phyloP scores from a whole-genome alignment of 1,140 invertebrate genomes.

The Panulirus ornatus region DNA sequence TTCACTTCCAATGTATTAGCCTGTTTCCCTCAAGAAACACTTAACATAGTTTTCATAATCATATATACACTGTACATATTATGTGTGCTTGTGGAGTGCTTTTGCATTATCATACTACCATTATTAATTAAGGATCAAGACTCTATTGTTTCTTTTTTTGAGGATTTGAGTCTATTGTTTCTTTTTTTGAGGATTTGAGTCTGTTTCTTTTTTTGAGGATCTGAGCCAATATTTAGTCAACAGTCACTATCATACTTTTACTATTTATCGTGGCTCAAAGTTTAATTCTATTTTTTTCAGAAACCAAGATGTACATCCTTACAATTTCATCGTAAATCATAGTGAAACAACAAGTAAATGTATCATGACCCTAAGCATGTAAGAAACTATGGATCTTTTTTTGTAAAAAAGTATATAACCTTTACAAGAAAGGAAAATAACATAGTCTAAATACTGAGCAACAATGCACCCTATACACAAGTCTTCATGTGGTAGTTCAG shows the following conservation, averaged over 20 bases:
- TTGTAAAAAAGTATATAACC: neutral
- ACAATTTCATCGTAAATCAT: slow-evolving; percentile 15
- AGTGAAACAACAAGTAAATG: neutral
- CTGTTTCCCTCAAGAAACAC: neutral
- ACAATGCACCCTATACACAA: neutral
- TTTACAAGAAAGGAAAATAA: neutral
- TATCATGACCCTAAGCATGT: neutral
- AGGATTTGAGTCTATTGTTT: no score
- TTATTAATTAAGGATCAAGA: neutral
- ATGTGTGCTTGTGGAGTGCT: slow-evolving; percentile 11
- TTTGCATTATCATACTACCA: slow-evolving; percentile 1
- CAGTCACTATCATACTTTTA: no score
- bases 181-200: no score
- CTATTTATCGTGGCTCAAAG: slow-evolving; percentile 10
- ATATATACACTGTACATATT: slow-evolving; percentile 47
- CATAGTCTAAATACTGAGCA: neutral
- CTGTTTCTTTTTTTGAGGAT: no score
- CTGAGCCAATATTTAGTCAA: no score
- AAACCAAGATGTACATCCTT: slow-evolving; percentile 41
- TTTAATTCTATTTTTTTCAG: neutral
- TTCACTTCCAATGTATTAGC: slow-evolving; percentile 12
- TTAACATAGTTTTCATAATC: slow-evolving; percentile 20
- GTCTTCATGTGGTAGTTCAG: no score
- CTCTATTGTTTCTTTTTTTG: no score
- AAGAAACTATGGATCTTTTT: neutral